Conservation (phyloP, 2,888 invertebrate species). For the Lapara coniferarum region DNA sequence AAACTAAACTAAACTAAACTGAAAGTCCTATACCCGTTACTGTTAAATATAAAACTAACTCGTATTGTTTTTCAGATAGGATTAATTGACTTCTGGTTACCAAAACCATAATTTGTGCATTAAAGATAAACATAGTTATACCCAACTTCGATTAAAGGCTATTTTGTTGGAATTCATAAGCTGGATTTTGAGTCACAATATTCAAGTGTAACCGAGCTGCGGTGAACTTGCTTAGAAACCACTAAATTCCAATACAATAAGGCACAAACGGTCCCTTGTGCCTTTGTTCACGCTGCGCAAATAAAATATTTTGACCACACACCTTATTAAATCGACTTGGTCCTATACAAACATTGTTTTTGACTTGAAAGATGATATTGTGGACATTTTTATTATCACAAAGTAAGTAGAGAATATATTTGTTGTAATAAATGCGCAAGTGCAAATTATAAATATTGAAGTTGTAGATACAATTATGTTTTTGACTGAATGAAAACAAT, state of each 20-base stretch:
- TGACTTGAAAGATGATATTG: conserved; percentile 37
- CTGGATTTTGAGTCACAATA: conserved; percentile 9
- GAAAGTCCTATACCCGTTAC: neutral
- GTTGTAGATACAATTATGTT: no score
- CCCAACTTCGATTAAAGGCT: neutral
- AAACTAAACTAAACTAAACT: no score
- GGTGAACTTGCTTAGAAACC: conserved; percentile 64
- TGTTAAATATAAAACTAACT: neutral
- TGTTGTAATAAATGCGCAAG: neutral
- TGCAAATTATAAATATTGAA: no score
- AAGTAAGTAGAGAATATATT: neutral
- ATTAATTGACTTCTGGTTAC: neutral
- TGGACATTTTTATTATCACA: conserved; percentile 18
- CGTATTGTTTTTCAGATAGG: neutral
- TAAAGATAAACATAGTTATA: neutral
- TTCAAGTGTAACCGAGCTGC: conserved; percentile 2
- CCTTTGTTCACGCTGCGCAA: conserved; percentile 62
- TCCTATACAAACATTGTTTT: conserved; percentile 53
- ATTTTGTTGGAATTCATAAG: neutral
- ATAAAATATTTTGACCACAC: conserved; percentile 68
- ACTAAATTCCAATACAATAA: conserved; percentile 61
- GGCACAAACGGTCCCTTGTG: conserved; percentile 66
- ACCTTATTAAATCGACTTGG: conserved; percentile 42
- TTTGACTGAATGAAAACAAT: no score
- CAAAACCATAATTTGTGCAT: no score